Conservation (phyloP, 2,113 vertebrate species). For the Murina feae region DNA sequence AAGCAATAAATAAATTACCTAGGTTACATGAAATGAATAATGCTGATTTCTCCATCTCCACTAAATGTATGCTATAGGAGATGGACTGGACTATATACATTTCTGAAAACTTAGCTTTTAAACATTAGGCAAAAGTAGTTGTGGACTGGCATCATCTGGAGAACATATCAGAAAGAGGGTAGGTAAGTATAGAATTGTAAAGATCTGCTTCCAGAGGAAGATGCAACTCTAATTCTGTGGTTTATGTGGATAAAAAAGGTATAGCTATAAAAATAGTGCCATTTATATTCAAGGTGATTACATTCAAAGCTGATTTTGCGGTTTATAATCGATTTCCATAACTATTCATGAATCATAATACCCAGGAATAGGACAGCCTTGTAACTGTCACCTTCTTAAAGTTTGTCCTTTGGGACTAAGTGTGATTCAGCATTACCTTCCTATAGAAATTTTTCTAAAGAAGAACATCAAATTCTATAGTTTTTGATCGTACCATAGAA, state of each 20-base stretch:
- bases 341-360: slow-evolving; percentile 6
- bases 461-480: neutral
- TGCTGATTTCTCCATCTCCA: neutral
- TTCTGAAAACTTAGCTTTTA: slow-evolving; percentile 21
- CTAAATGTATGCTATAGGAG: neutral
- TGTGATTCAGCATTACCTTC: neutral
- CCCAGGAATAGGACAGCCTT: neutral
- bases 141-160: neutral
- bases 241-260: neutral
- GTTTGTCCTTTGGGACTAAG: slow-evolving; percentile 4
- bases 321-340: neutral
- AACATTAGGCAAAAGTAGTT: neutral
- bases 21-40: neutral
- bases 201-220: neutral
- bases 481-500: neutral
- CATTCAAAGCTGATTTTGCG: slow-evolving; percentile 28
- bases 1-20: neutral
- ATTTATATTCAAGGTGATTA: slow-evolving; percentile 15
- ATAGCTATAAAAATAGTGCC: neutral
- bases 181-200: neutral
- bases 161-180: neutral
- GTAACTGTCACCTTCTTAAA: neutral
- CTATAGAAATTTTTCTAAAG: slow-evolving; percentile 15
- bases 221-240: neutral
- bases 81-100: neutral